Percentiles rank a stretch among this genome's conserved stretches.
phyloP scores from a whole-genome alignment of 2,113 vertebrate species.

The Paralichthys olivaceus region DNA sequence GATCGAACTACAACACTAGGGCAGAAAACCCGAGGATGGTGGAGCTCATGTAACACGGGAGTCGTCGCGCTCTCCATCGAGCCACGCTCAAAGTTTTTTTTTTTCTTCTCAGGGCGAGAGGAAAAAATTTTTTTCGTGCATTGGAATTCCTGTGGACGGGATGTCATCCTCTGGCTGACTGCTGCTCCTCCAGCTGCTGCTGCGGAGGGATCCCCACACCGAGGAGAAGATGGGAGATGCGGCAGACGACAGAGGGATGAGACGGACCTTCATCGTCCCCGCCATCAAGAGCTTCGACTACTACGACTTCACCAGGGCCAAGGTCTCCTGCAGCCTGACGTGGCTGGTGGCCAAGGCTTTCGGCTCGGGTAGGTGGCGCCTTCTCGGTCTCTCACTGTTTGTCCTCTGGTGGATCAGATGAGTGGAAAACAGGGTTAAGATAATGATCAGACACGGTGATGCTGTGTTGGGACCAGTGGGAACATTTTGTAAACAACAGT shows the following conservation, averaged over 20 bases:
- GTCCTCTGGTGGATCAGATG: conserved; percentile 4
- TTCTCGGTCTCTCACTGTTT: neutral
- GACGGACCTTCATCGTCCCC: conserved; percentile 94
- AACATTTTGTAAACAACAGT: conserved; percentile 44
- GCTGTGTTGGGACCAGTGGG: conserved; percentile 3
- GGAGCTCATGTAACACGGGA: conserved; percentile 28
- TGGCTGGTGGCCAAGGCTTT: conserved; percentile 99
- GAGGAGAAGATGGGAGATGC: conserved; percentile 89
- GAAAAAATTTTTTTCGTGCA: conserved; percentile 59
- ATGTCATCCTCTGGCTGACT: conserved; percentile 75
- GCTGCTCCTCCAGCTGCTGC: conserved; percentile 42
- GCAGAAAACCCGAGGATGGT: conserved; percentile 29
- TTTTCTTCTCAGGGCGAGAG: conserved; percentile 30
- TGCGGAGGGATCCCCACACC: conserved; percentile 18
- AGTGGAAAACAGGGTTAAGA: conserved; percentile 9
- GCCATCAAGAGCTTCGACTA: conserved; percentile 95
- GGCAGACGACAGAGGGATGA: conserved; percentile 83
- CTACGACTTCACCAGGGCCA: conserved; percentile 95
- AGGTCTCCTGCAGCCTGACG: conserved; percentile 94
- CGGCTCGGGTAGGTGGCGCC: conserved; percentile 92
- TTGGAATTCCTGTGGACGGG: conserved; percentile 68
- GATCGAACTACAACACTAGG: neutral
- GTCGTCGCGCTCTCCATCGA: conserved; percentile 16
- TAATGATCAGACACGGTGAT: conserved; percentile 17
- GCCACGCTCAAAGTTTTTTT: conserved; percentile 44